These are phyloP conservation scores for Ceyx margarethae DNA, from an alignment of 2,113 vertebrate genomes.

Conservation along the genomic window DNA sequence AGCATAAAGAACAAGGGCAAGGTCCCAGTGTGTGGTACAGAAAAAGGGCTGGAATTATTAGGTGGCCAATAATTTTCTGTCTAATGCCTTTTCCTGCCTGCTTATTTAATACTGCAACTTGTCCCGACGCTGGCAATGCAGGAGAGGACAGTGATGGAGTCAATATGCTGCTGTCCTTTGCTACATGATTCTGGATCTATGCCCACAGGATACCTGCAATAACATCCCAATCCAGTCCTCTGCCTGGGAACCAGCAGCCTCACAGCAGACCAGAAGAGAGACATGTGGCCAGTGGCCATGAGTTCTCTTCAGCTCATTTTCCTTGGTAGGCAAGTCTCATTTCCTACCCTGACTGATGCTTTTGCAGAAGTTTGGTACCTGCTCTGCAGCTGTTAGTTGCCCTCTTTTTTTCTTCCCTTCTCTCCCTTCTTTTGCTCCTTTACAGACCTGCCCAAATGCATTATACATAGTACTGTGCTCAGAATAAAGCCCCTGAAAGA, in stretches of 20 bases:
- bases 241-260: neutral
- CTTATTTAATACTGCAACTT: neutral
- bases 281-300: too few relatives aligned
- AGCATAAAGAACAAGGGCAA: neutral
- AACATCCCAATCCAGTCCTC: neutral
- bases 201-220: neutral
- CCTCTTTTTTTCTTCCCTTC: neutral
- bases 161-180: neutral
- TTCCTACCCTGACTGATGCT: neutral
- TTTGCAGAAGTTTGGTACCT: neutral
- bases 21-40: neutral
- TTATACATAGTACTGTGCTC: neutral
- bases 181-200: neutral
- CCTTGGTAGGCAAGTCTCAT: neutral
- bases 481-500: neutral
- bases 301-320: neutral
- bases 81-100: neutral
- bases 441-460: neutral
- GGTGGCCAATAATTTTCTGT: neutral
- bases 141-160: neutral
- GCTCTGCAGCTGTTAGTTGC: neutral
- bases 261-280: neutral
- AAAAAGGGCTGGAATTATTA: neutral
- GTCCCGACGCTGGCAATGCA: neutral
- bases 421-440: neutral